Evolutionary conservation across 2,888 invertebrate species (phyloP).

Genomic region (Hypercompe scribonia): DNA sequence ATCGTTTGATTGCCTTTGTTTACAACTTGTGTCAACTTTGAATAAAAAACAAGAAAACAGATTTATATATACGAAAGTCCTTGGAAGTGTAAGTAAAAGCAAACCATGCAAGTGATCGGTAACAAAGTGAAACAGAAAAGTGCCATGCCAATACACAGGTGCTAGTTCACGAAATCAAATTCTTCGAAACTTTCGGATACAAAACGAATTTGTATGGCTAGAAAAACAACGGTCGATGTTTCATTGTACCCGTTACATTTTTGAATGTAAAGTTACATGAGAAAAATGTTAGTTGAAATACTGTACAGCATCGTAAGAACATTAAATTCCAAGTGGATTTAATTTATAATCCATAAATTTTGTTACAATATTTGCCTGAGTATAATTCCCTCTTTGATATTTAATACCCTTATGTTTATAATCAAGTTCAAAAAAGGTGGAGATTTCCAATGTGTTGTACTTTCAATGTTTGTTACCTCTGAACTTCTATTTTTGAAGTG

Average conservation of each 20-base stretch:
- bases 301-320: neutral
- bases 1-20: too few relatives aligned
- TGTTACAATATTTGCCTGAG: too few relatives aligned
- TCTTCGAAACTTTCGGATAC: slow-evolving; percentile 35
- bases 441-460: too few relatives aligned
- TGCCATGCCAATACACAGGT: slow-evolving; percentile 43
- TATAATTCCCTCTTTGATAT: too few relatives aligned
- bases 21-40: too few relatives aligned
- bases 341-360: too few relatives aligned
- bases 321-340: neutral
- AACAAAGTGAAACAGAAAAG: slow-evolving; percentile 28
- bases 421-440: too few relatives aligned
- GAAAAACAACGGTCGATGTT: neutral
- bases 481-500: too few relatives aligned
- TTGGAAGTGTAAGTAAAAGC: neutral
- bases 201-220: slow-evolving; percentile 38
- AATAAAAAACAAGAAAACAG: neutral
- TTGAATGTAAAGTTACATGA: neutral
- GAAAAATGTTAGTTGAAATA: neutral
- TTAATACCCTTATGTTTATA: too few relatives aligned
- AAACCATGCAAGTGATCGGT: slow-evolving; percentile 27
- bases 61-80: neutral
- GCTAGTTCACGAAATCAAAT: slow-evolving; percentile 47
- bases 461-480: too few relatives aligned
- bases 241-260: neutral